Evolutionary conservation across 2,113 vertebrate species (phyloP).

Genomic region (Alouatta palliata): DNA sequence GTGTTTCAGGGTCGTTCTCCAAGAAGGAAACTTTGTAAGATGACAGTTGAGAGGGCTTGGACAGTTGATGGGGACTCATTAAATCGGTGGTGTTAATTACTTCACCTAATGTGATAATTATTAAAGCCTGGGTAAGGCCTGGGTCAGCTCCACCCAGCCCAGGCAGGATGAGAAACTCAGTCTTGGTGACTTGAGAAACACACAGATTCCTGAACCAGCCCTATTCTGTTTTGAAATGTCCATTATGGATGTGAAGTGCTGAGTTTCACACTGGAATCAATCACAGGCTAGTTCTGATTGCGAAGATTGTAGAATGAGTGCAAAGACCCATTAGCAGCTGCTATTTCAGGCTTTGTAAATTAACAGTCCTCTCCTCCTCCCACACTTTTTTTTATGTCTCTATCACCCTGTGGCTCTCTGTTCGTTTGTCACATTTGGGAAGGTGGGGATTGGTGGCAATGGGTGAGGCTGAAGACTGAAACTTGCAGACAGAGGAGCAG

Average conservation of each 20-base stretch:
- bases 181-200: neutral
- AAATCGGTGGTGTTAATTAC: slow-evolving; percentile 68
- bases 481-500: slow-evolving; percentile 44
- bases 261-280: slow-evolving; percentile 80
- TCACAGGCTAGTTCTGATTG: slow-evolving; percentile 77
- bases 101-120: slow-evolving; percentile 72
- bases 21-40: slow-evolving; percentile 44
- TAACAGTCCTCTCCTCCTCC: slow-evolving; percentile 63
- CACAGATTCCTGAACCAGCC: slow-evolving; percentile 44
- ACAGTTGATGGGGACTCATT: slow-evolving; percentile 56
- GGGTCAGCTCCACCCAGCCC: slow-evolving; percentile 39
- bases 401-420: slow-evolving; percentile 18
- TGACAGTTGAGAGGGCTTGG: slow-evolving; percentile 31
- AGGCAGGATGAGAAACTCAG: neutral
- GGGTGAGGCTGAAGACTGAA: neutral
- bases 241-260: slow-evolving; percentile 62
- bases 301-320: slow-evolving; percentile 68
- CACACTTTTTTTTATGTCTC: neutral
- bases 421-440: slow-evolving; percentile 22
- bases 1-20: slow-evolving; percentile 47
- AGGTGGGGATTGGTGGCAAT: neutral
- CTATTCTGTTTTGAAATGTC: slow-evolving; percentile 68
- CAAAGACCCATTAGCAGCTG: slow-evolving; percentile 82
- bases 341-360: slow-evolving; percentile 81
- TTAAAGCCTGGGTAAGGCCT: slow-evolving; percentile 47